These are phyloP conservation scores for Saccostrea glomerata DNA, from an alignment of 1,140 invertebrate species.

Conservation along the genomic window DNA sequence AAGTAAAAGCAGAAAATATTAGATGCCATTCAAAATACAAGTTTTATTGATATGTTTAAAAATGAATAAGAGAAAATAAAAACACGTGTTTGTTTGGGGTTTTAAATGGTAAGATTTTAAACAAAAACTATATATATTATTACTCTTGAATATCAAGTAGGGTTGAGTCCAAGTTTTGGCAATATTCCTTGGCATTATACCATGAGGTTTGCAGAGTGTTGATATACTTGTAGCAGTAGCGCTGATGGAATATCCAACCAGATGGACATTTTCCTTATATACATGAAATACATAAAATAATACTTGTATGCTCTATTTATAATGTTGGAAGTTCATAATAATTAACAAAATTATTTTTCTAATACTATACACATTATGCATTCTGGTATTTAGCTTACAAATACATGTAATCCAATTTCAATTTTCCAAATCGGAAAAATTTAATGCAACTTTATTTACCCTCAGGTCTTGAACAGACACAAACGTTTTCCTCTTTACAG, in stretches of 20 bases:
- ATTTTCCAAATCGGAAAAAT: neutral
- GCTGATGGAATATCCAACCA: conserved; percentile 21
- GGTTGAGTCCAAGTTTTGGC: neutral
- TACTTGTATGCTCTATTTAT: neutral
- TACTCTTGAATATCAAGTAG: conserved; percentile 1
- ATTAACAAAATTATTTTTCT: no score
- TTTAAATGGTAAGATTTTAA: neutral
- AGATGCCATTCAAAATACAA: neutral
- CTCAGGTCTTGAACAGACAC: neutral
- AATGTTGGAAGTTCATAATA: neutral
- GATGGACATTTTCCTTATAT: neutral
- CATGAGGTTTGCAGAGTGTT: neutral
- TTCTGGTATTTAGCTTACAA: neutral
- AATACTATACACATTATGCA: no score
- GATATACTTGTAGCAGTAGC: neutral
- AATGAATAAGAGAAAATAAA: neutral
- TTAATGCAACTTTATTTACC: neutral
- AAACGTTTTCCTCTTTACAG: neutral
- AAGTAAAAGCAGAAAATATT: neutral
- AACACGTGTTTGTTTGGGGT: neutral
- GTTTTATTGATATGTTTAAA: no score
- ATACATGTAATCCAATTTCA: no score
- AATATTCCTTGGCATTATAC: neutral
- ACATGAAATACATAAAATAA: neutral
- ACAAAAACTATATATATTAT: neutral